Conservation (phyloP, 2,797 vertebrate genomes). For the Austrolebias charrua region DNA sequence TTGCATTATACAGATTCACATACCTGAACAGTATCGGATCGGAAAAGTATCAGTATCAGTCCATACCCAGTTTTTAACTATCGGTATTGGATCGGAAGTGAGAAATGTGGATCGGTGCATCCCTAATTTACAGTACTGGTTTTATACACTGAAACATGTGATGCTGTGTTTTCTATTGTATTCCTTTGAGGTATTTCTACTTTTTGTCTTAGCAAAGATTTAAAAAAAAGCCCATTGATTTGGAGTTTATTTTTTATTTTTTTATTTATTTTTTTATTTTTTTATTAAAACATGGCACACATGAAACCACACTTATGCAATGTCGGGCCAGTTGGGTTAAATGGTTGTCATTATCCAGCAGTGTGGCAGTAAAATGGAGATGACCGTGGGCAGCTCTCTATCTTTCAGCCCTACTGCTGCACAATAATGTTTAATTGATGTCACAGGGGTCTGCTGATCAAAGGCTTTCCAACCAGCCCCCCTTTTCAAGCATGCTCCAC, state of each 20-base stretch:
- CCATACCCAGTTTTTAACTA: no score
- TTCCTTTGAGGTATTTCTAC: no score
- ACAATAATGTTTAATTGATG: slow-evolving; percentile 77
- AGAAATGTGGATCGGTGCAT: no score
- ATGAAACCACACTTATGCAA: slow-evolving; percentile 2
- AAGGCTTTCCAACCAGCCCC: slow-evolving; percentile 59
- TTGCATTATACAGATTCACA: no score
- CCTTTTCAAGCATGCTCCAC: slow-evolving; percentile 55
- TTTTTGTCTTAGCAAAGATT: background rate
- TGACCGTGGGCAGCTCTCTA: slow-evolving; percentile 61
- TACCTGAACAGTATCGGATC: no score
- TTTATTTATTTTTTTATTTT: slow-evolving; percentile 18
- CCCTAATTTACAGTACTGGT: no score
- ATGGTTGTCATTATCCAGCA: slow-evolving; percentile 51
- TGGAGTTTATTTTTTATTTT: slow-evolving; percentile 30
- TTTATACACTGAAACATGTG: no score
- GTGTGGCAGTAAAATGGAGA: slow-evolving; percentile 51
- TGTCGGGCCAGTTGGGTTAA: slow-evolving; percentile 46
- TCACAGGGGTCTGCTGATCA: slow-evolving; percentile 74
- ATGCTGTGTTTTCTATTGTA: no score
- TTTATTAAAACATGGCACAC: slow-evolving; percentile 23
- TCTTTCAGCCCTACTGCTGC: slow-evolving; percentile 54
- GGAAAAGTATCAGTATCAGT: no score
- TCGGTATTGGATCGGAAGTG: no score
- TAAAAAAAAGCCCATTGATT: slow-evolving; percentile 7